Evolutionary conservation across 2,888 invertebrate species (phyloP), one percentile per base, ranked within the genome.

Genomic region (Leptura quadrifasciata): DNA sequence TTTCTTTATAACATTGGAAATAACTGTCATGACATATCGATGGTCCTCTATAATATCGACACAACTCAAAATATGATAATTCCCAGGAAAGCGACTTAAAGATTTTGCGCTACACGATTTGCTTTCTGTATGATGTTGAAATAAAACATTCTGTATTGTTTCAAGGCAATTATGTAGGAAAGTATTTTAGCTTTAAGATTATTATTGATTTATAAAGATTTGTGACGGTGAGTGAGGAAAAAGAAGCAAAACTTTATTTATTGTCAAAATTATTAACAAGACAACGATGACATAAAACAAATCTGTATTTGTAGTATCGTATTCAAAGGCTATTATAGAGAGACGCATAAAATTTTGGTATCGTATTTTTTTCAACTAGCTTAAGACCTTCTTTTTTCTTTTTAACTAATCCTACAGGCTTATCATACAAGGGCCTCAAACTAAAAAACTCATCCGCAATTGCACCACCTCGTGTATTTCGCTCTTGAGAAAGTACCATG

Each of bases 261-360:
- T n/a, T n/a, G 10, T 39, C 35, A 39, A 39, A 39, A 39, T 9
- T 39, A 39, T 39, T 39, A 39, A 39, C 35, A 39, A 39, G 10
- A 39, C 35, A 39, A 39, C 35, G 35, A 61, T 17, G 24, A 60
- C 57, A 57, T 57, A 3, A 20, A 21, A 57, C 20, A 21, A 57
- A 57, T 57, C n/a, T n/a, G n/a, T n/a, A n/a, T n/a, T n/a, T n/a
- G 21, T 21, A 57, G 18, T 57, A 15, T 57, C 57, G 10, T 57
- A 69, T 55, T 69, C 58, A 69, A 57, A 58, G 69, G 31, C 35
- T 69, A 39, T 57, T 69, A 69, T 69, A 69, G 58, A 35, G 12
- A 69, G 27, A 9, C 15, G 57, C 15, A 39, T 69, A 55, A 21
- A 31, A 69, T 57, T 69, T 69, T 57, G 69, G 57, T 35, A 69